A percentile compares a stretch with the other conserved stretches of the same genome.
phyloP scores from a whole-genome alignment of 2,113 vertebrate species.

The Lagopus leucura region DNA sequence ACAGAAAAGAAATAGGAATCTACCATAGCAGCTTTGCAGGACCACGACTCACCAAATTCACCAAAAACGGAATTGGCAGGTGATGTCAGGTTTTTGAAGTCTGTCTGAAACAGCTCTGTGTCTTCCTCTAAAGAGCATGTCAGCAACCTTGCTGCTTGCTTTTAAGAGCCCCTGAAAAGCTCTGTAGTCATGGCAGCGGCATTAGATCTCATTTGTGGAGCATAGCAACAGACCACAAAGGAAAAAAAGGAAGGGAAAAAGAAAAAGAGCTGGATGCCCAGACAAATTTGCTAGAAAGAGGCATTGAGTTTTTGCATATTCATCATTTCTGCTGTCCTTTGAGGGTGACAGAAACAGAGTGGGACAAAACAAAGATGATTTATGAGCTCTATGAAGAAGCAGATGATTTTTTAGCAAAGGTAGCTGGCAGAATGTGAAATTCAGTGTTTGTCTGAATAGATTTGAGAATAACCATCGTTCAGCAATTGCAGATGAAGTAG shows the following conservation, averaged over 20 bases:
- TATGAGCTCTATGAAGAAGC: not conserved
- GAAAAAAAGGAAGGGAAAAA: slow-evolving; percentile 7
- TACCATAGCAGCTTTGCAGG: not conserved
- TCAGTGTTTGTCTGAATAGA: not conserved
- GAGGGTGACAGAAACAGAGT: not conserved
- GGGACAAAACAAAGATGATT: not conserved
- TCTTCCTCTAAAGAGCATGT: slow-evolving; percentile 28
- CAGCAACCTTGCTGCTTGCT: slow-evolving; percentile 53
- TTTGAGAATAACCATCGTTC: not conserved
- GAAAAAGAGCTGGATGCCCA: slow-evolving; percentile 49
- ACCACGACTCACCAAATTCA: not conserved
- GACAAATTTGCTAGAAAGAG: slow-evolving; percentile 30
- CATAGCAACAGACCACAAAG: slow-evolving; percentile 43
- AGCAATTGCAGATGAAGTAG: not conserved
- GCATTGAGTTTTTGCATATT: slow-evolving; percentile 25
- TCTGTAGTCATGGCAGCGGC: slow-evolving; percentile 66
- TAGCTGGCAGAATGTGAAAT: not conserved
- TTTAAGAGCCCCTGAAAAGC: slow-evolving; percentile 64
- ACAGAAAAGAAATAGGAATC: not conserved
- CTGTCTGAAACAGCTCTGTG: slow-evolving; percentile 22
- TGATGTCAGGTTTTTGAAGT: not conserved
- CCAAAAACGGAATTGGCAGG: not conserved
- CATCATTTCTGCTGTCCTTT: slow-evolving; percentile 32
- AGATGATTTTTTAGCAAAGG: not conserved
- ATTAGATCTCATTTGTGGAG: slow-evolving; percentile 63